A percentile compares a stretch with the other conserved stretches of the same genome.
Conservation (phyloP, 2,888 invertebrate genomes). For the Habrosyne pyritoides region DNA sequence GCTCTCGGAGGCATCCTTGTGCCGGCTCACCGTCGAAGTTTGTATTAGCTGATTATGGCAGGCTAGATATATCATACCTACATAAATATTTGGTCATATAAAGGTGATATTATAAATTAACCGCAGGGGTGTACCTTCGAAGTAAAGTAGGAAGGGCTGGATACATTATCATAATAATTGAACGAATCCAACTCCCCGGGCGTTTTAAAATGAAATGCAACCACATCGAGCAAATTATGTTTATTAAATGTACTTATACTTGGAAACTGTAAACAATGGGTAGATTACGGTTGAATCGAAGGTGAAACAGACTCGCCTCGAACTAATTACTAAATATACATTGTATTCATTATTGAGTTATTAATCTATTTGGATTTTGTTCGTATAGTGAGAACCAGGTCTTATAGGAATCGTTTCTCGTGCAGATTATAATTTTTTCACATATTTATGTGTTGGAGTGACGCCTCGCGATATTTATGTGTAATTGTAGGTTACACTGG, state of each 20-base stretch:
- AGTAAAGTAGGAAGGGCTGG: background rate
- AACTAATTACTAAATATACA: constrained; percentile 29
- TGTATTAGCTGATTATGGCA: too few relatives aligned
- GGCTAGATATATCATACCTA: too few relatives aligned
- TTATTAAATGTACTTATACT: constrained; percentile 34
- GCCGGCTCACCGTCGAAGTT: too few relatives aligned
- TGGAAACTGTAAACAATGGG: constrained; percentile 38
- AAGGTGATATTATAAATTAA: too few relatives aligned
- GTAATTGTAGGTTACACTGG: constrained; percentile 52
- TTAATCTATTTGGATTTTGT: background rate
- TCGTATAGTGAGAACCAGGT: background rate
- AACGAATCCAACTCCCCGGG: constrained; percentile 37
- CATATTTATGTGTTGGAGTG: constrained; percentile 41
- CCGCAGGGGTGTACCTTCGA: too few relatives aligned
- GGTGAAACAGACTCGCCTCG: constrained; percentile 21
- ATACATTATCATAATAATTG: constrained; percentile 27
- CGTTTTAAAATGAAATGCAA: constrained; percentile 32
- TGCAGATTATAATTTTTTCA: background rate
- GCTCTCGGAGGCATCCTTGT: too few relatives aligned
- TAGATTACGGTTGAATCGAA: constrained; percentile 40
- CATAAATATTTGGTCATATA: too few relatives aligned
- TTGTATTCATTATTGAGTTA: constrained; percentile 33
- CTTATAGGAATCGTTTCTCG: background rate
- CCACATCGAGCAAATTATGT: constrained; percentile 39
- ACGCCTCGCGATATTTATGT: constrained; percentile 66